Conservation (phyloP, 2,888 invertebrate genomes). For the Eupithecia tripunctaria region DNA sequence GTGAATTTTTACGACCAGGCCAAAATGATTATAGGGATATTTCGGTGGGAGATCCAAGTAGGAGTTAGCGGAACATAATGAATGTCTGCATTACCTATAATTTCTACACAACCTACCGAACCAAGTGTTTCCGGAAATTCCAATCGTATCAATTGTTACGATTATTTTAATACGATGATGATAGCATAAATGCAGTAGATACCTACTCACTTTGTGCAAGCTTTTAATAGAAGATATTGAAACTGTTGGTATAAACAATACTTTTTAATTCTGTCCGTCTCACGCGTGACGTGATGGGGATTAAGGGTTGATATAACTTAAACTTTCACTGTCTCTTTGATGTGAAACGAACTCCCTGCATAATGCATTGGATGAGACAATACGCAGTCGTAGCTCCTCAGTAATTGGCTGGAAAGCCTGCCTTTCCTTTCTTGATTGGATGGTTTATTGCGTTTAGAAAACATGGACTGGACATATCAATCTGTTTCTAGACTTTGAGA, state of each 20-base stretch:
- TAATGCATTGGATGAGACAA: slow-evolving; percentile 34
- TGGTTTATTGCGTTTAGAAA: slow-evolving; percentile 24
- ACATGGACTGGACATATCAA: slow-evolving; percentile 8
- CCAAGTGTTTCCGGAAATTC: background rate
- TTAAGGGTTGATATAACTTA: background rate
- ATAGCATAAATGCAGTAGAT: background rate
- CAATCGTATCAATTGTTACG: background rate
- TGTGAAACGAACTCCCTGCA: slow-evolving; percentile 15
- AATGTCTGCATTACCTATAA: background rate
- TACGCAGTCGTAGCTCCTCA: slow-evolving; percentile 27
- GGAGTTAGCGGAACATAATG: background rate
- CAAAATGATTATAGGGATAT: background rate
- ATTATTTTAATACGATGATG: background rate
- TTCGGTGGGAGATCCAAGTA: background rate
- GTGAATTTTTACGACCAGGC: background rate
- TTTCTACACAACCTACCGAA: background rate
- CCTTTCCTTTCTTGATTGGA: slow-evolving; percentile 21
- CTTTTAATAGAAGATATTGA: background rate
- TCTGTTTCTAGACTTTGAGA: background rate
- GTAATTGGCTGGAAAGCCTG: slow-evolving; percentile 31
- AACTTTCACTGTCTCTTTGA: background rate
- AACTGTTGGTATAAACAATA: background rate
- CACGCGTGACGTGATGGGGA: no score
- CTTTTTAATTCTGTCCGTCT: background rate
- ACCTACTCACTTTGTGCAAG: background rate